These are phyloP conservation scores for Rhagophthalmus giganteus DNA, from an alignment of 2,888 invertebrate species.

Conservation along the genomic window DNA sequence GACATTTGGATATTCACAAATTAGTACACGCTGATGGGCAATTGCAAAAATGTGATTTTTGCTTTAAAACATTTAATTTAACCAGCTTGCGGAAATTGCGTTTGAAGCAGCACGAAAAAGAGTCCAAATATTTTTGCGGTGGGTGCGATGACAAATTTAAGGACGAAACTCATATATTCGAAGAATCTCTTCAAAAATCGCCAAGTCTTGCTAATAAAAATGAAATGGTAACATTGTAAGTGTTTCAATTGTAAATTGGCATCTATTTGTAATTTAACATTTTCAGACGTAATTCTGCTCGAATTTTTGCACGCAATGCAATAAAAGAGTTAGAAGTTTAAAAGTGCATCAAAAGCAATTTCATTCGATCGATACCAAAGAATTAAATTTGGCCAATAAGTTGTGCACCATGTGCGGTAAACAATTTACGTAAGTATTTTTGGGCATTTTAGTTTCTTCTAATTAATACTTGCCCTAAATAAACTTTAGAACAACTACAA, in stretches of 20 bases:
- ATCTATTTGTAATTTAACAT: background rate
- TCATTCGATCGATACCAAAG: conserved; percentile 15
- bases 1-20: conserved; percentile 40
- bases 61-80: conserved; percentile 35
- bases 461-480: background rate
- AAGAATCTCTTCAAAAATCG: no score
- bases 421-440: conserved; percentile 40
- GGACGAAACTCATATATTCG: no score
- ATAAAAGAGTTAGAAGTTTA: conserved; percentile 37
- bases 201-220: no score
- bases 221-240: no score
- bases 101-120: conserved; percentile 20
- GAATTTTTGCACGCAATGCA: conserved; percentile 38
- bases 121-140: background rate
- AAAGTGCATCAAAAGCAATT: conserved; percentile 24
- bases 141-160: conserved; percentile 3
- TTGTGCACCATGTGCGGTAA: conserved; percentile 46
- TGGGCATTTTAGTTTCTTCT: background rate
- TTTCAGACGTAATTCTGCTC: conserved; percentile 18
- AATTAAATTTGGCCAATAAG: conserved; percentile 18
- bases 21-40: conserved; percentile 36
- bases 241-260: no score
- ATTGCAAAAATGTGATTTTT: conserved; percentile 36
- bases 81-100: conserved; percentile 33
- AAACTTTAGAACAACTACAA: conserved; percentile 39